A percentile compares a stretch with the other conserved stretches of the same genome.
Conservation (phyloP, 2,888 invertebrate genomes). For the Acrobasis suavella region DNA sequence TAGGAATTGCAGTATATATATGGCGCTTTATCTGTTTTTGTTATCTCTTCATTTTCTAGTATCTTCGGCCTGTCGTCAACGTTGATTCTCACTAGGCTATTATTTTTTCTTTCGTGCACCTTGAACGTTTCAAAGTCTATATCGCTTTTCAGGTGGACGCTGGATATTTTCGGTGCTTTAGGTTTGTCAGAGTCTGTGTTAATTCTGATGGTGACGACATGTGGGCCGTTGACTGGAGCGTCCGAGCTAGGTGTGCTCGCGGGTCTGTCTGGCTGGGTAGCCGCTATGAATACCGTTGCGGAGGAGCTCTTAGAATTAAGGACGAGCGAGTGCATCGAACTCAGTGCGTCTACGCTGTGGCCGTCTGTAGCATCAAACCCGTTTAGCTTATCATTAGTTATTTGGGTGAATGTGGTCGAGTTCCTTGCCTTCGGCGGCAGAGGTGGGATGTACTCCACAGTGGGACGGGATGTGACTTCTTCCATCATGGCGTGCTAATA, state of each 20-base stretch:
- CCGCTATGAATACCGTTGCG: slow-evolving; percentile 81
- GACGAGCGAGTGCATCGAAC: slow-evolving; percentile 82
- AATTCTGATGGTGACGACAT: slow-evolving; percentile 88
- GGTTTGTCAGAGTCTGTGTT: slow-evolving; percentile 83
- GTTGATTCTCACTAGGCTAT: slow-evolving; percentile 83
- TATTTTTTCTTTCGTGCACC: slow-evolving; percentile 71
- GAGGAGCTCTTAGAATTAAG: slow-evolving; percentile 79
- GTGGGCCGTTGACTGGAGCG: slow-evolving; percentile 73
- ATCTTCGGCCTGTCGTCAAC: slow-evolving; percentile 78
- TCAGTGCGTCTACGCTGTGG: slow-evolving; percentile 64
- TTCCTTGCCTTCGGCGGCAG: slow-evolving; percentile 81
- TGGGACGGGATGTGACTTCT: slow-evolving; percentile 74
- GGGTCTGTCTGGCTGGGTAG: slow-evolving; percentile 76
- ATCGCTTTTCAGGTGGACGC: slow-evolving; percentile 76
- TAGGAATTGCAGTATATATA: slow-evolving; percentile 85
- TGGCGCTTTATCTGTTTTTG: slow-evolving; percentile 70
- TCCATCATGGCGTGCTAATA: slow-evolving; percentile 76
- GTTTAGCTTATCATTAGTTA: slow-evolving; percentile 64
- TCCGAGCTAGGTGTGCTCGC: slow-evolving; percentile 71
- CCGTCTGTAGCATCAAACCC: slow-evolving; percentile 58
- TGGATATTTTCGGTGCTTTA: slow-evolving; percentile 74
- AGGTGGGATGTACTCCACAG: slow-evolving; percentile 78
- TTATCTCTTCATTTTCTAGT: slow-evolving; percentile 73
- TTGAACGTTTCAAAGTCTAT: slow-evolving; percentile 70
- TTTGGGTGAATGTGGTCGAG: slow-evolving; percentile 74